phyloP scores from a whole-genome alignment of 2,888 invertebrate species.

The Amaurobius ferox region DNA sequence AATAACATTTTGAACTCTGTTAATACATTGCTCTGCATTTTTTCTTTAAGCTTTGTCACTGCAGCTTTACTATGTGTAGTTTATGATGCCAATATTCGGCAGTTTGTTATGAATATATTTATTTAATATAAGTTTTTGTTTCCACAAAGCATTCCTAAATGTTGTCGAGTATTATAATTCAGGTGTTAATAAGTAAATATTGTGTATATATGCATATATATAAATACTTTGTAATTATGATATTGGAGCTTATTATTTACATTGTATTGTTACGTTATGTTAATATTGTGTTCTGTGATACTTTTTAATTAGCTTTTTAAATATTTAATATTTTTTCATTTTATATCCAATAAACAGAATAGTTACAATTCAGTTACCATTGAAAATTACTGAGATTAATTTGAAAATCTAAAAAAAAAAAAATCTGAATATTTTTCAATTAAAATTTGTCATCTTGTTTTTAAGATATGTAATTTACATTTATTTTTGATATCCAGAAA shows the following conservation, averaged over 20 bases:
- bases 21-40: neutral
- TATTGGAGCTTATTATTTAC: slow-evolving; percentile 64
- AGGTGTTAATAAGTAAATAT: slow-evolving; percentile 17
- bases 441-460: neutral
- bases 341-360: neutral
- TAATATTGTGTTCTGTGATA: slow-evolving; percentile 3
- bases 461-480: neutral
- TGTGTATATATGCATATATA: slow-evolving; percentile 38
- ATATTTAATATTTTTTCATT: neutral
- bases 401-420: too few species aligned
- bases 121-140: neutral
- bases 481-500: neutral
- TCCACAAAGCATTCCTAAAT: slow-evolving; percentile 1
- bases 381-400: neutral
- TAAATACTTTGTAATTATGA: slow-evolving; percentile 33
- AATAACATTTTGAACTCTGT: neutral
- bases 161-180: slow-evolving; percentile 9
- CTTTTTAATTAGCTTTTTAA: neutral
- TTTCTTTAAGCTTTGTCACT: neutral
- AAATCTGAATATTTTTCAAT: neutral
- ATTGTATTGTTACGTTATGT: neutral
- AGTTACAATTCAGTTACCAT: neutral
- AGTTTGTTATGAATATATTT: neutral
- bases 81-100: neutral
- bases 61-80: neutral